A percentile compares a stretch with the other conserved stretches of the same genome.
Evolutionary conservation across 1,140 invertebrate genomes (phyloP).

Genomic region (Carposina sasakii): DNA sequence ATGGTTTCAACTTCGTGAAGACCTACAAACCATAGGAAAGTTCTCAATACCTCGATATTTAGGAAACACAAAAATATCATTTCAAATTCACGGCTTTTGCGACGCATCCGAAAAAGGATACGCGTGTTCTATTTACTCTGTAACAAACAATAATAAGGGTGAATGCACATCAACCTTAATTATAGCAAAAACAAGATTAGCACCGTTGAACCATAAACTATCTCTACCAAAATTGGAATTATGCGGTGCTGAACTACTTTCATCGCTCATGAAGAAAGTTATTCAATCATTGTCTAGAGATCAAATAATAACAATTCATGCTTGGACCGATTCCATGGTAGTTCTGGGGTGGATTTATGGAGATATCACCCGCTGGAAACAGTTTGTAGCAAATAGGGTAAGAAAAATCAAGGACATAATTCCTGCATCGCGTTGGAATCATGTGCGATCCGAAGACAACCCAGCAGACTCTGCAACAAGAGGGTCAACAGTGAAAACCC

Average conservation of each 20-base stretch:
- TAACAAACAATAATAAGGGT: neutral
- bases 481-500: slow-evolving; percentile 32
- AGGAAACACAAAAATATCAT: slow-evolving; percentile 1
- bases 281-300: slow-evolving; percentile 2
- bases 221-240: slow-evolving; percentile 26
- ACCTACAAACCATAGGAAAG: slow-evolving; percentile 11
- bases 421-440: slow-evolving; percentile 40
- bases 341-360: slow-evolving; percentile 44
- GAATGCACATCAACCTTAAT: neutral
- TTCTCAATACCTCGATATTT: slow-evolving; percentile 13
- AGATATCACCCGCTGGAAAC: slow-evolving; percentile 29
- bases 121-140: slow-evolving; percentile 24
- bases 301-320: slow-evolving; percentile 17
- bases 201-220: neutral
- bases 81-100: slow-evolving; percentile 27
- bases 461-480: slow-evolving; percentile 57
- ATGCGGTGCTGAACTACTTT: slow-evolving; percentile 33
- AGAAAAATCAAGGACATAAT: slow-evolving; percentile 37
- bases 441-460: slow-evolving; percentile 54
- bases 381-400: slow-evolving; percentile 57
- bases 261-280: slow-evolving; percentile 20
- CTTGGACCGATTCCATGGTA: slow-evolving; percentile 54
- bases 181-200: slow-evolving; percentile 4
- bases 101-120: slow-evolving; percentile 31
- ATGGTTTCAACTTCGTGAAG: slow-evolving; percentile 10